phyloP scores from a whole-genome alignment of 2,113 vertebrate species.

The Tautogolabrus adspersus region DNA sequence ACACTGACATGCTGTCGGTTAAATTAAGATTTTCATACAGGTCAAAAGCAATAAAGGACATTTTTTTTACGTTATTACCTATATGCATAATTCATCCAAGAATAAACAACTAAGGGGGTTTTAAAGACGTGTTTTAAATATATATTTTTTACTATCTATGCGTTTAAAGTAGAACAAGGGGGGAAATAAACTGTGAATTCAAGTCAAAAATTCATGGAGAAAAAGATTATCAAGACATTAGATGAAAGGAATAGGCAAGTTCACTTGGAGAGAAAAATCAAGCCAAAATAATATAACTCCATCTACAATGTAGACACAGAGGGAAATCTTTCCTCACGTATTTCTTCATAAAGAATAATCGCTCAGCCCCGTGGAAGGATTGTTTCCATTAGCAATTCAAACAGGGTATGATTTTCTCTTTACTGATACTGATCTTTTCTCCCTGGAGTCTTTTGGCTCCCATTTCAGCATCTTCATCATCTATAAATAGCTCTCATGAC shows the following conservation, averaged over 20 bases:
- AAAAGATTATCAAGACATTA: background rate
- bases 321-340: constrained; percentile 35
- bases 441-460: constrained; percentile 41
- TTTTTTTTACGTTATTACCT: background rate
- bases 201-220: background rate
- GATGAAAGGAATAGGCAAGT: background rate
- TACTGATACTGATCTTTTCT: constrained; percentile 61
- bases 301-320: constrained; percentile 22
- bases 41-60: background rate
- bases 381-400: constrained; percentile 74
- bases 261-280: background rate
- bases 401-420: constrained; percentile 48
- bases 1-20: constrained; percentile 3
- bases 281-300: constrained; percentile 1
- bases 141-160: background rate
- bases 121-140: background rate
- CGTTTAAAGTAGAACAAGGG: no score
- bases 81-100: background rate
- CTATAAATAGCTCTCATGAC: constrained; percentile 55
- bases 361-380: constrained; percentile 43
- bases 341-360: constrained; percentile 62
- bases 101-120: background rate
- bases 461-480: constrained; percentile 45
- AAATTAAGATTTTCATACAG: constrained; percentile 15
- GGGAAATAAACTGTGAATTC: no score